These are phyloP conservation scores for Enteromius unitaeniatus DNA, from an alignment of 2,797 vertebrate species.

Conservation along the genomic window DNA sequence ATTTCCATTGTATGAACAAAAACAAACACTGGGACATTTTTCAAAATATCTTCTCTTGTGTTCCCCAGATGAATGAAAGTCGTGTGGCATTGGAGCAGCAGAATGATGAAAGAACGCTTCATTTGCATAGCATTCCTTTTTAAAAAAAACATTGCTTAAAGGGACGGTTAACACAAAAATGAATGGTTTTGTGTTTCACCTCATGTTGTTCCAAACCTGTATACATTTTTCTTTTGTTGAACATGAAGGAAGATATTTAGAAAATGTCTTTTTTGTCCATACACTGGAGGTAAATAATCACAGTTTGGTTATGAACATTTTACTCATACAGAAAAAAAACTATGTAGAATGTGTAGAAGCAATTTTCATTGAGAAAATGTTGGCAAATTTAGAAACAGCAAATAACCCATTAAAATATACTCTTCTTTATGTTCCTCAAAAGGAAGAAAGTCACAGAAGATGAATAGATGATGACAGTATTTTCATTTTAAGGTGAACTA, in stretches of 20 bases:
- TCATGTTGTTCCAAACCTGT: neutral
- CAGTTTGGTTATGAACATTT: neutral
- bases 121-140: neutral
- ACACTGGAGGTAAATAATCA: neutral
- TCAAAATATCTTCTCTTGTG: neutral
- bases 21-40: neutral
- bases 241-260: slow-evolving; percentile 6
- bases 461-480: neutral
- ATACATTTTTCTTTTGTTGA: neutral
- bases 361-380: neutral
- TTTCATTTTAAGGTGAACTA: neutral
- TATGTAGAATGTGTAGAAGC: neutral
- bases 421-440: neutral
- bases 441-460: neutral
- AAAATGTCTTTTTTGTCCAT: neutral
- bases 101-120: neutral
- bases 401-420: neutral
- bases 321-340: neutral
- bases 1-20: neutral
- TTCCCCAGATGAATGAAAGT: neutral
- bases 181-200: neutral
- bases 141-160: neutral
- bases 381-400: neutral
- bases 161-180: neutral
- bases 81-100: neutral